Evolutionary conservation across 2,888 invertebrate species (phyloP).

Genomic region (Odontocerum albicorne): DNA sequence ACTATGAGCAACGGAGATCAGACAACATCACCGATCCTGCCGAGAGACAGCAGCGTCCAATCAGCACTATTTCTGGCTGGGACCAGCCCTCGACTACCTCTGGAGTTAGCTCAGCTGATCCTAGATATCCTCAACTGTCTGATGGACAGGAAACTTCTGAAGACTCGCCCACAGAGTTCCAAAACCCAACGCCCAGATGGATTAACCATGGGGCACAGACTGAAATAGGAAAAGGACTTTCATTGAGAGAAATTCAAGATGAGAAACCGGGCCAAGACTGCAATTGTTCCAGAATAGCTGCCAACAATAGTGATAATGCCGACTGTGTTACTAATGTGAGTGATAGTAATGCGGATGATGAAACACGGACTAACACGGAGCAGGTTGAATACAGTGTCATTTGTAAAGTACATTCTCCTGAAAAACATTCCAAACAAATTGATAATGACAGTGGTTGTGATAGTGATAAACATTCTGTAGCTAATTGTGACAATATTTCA

Average conservation of each 20-base stretch:
- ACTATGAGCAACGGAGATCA: constrained; percentile 90
- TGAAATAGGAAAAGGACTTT: constrained; percentile 52
- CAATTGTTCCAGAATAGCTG: constrained; percentile 41
- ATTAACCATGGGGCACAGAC: constrained; percentile 55
- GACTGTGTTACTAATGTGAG: constrained; percentile 33
- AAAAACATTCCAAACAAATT: constrained; percentile 42
- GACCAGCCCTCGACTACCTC: constrained; percentile 61
- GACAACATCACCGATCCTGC: constrained; percentile 95
- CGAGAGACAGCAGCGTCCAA: constrained; percentile 88
- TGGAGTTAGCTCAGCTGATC: constrained; percentile 37
- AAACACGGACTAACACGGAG: constrained; percentile 45
- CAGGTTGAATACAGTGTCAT: constrained; percentile 62
- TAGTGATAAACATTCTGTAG: constrained; percentile 44
- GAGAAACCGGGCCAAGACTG: constrained; percentile 43
- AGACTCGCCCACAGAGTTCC: constrained; percentile 41
- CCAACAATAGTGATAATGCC: constrained; percentile 41
- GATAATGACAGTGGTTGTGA: constrained; percentile 49
- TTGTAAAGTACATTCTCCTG: constrained; percentile 62
- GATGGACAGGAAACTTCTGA: constrained; percentile 43
- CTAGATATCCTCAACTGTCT: constrained; percentile 34
- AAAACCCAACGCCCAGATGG: constrained; percentile 44
- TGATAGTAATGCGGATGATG: constrained; percentile 39
- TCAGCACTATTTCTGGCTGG: constrained; percentile 96
- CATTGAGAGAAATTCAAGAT: constrained; percentile 51
- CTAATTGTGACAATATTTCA: constrained; percentile 36